Evolutionary conservation across 2,888 invertebrate species (phyloP).

Genomic region (Platycnemis pennipes): DNA sequence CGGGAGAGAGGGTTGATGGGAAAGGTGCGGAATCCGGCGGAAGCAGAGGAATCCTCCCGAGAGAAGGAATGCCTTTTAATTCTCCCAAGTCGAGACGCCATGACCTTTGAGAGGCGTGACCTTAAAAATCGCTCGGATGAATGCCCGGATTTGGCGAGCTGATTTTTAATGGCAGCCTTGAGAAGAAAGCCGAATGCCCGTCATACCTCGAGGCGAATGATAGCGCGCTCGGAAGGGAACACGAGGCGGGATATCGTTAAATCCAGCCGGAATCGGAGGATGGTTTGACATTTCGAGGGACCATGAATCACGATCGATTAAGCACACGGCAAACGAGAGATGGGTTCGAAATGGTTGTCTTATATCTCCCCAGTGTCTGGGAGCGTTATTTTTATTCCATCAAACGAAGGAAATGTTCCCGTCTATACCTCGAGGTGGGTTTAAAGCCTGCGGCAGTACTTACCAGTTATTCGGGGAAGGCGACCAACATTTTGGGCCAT

Average conservation of each 20-base stretch:
- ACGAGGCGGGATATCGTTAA: not conserved
- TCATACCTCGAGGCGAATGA: too few species aligned
- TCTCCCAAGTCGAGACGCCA: not conserved
- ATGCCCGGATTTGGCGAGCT: not conserved
- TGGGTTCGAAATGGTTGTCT: not conserved
- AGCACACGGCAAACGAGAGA: not conserved
- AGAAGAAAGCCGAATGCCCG: not conserved
- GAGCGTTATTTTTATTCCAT: not conserved
- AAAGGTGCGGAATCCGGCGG: not conserved
- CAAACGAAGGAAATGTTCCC: not conserved
- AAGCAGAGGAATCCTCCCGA: not conserved
- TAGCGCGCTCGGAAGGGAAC: too few species aligned
- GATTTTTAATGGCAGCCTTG: not conserved
- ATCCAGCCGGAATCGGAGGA: not conserved
- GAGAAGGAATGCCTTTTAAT: not conserved
- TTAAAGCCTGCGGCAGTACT: not conserved
- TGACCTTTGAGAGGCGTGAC: constrained; percentile 15
- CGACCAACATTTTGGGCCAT: too few species aligned
- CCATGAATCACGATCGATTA: not conserved
- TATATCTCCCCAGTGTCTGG: not conserved
- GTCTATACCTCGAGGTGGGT: not conserved
- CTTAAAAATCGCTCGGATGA: not conserved
- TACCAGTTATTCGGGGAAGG: too few species aligned
- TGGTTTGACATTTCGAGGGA: not conserved
- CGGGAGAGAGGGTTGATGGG: too few species aligned